Evolutionary conservation across 1,140 invertebrate genomes (phyloP).

Genomic region (Sycophila sp.): DNA sequence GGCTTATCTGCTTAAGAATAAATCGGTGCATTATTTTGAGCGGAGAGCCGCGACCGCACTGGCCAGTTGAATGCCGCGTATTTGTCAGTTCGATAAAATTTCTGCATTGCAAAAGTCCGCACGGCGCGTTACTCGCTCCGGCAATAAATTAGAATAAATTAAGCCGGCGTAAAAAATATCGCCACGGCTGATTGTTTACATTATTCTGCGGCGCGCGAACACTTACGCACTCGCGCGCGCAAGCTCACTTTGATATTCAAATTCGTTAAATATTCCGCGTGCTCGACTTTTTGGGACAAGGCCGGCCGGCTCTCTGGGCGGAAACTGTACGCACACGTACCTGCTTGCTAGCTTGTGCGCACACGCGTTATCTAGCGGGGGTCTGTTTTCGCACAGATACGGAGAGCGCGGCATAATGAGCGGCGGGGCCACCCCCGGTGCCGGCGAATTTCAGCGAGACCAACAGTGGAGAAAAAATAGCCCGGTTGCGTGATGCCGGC

Average conservation of each 20-base stretch:
- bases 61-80: too few relatives aligned
- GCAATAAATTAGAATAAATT: constrained; percentile 17
- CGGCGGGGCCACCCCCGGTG: background rate
- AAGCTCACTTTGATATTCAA: constrained; percentile 21
- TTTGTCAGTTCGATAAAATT: constrained; percentile 7
- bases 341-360: background rate
- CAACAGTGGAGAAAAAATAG: constrained; percentile 38
- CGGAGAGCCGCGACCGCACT: background rate
- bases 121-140: too few relatives aligned
- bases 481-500: constrained; percentile 54
- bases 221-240: background rate
- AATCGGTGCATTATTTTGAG: background rate
- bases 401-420: constrained; percentile 3
- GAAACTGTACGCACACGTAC: background rate
- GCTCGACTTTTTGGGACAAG: constrained; percentile 5
- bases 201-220: background rate
- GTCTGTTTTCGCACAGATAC: background rate
- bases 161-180: background rate
- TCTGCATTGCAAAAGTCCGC: background rate
- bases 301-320: background rate
- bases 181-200: constrained; percentile 17
- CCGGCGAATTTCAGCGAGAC: background rate
- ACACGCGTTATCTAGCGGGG: background rate
- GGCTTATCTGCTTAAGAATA: background rate
- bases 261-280: constrained; percentile 10